Evolutionary conservation across 2,797 vertebrate genomes (phyloP), one percentile per base, ranked within the genome.

Genomic region (Darevskia nairensis): DNA sequence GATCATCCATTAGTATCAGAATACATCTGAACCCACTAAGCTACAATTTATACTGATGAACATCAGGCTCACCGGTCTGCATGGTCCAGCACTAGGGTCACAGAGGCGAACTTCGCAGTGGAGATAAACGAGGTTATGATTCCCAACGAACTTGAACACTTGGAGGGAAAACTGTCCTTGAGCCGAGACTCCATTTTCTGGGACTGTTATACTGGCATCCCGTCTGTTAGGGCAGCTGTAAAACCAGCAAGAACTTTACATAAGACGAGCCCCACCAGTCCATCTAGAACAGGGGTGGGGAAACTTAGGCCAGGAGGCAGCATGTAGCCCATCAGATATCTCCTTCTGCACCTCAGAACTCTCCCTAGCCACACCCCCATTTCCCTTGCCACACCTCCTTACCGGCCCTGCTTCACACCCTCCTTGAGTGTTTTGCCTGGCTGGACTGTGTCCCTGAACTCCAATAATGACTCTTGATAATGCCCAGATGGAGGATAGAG

Each of bases 81-180:
- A 98, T 17, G 55, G 50, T 61, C 84, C 92, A 0, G 4, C 83
- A 23, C 39, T 85, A 46, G 1, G 68, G 32, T 97, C 94, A 82
- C 97, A 98, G 86, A 98, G 92, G 27, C 90, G 93, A 71, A 97
- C 91, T 88, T 94, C 94, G 82, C 97, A 98, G 68, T 98, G 97
- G 75, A 98, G 94, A 90, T 94, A 97, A 23, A 96, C 88, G 0
- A 94, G 84, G 77, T 90, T 82, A 71, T 96, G 93, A 86, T 96
- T 80, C 5, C 95, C 93, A 71, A 95, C 81, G 86, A 95, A 92
- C 86, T 94, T 94, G 91, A 97, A 97, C 86, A 97, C 91, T 90
- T 97, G 93, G 15, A 97, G 92, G 4, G 95, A 94, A 93, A 98
- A 98, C 8, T 93, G 95, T 78, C 96, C 96, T 76, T 84, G 89